Evolutionary conservation across 2,797 vertebrate species (phyloP).

Genomic region (Holocentrus rufus): DNA sequence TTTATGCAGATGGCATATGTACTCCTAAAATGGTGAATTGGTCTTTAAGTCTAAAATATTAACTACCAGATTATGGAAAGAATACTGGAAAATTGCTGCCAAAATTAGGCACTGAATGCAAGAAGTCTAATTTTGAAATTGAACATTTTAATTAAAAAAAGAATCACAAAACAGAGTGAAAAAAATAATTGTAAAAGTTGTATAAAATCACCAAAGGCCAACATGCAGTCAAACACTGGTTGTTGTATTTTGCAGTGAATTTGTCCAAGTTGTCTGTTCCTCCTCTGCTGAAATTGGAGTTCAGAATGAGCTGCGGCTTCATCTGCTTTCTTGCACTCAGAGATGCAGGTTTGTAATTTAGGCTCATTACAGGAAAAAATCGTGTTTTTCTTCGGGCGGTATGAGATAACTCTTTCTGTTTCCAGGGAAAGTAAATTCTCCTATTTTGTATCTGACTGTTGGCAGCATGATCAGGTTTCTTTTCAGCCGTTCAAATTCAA

Average conservation of each 20-base stretch:
- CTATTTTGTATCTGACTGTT: neutral
- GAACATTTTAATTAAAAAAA: neutral
- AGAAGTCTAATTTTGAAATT: too few species aligned
- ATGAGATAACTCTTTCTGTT: slow-evolving; percentile 9
- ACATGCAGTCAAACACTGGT: neutral
- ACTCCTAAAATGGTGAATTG: neutral
- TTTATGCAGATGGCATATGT: neutral
- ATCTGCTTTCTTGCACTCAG: slow-evolving; percentile 15
- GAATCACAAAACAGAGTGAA: neutral
- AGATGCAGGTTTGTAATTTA: neutral
- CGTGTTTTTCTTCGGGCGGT: slow-evolving; percentile 1
- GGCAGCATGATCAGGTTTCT: neutral
- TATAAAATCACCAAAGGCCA: slow-evolving; percentile 5
- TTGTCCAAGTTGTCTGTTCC: neutral
- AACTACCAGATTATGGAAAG: neutral
- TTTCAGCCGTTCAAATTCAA: neutral
- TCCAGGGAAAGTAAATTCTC: too few species aligned
- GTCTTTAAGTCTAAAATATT: neutral
- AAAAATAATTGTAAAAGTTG: too few species aligned
- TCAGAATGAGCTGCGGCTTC: slow-evolving; percentile 6
- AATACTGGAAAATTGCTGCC: neutral
- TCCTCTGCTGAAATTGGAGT: neutral
- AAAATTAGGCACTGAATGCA: neutral
- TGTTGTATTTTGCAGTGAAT: slow-evolving; percentile 7
- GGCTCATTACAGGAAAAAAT: neutral